Evolutionary conservation across 2,113 vertebrate genomes (phyloP).

Genomic region (Phycodurus eques): DNA sequence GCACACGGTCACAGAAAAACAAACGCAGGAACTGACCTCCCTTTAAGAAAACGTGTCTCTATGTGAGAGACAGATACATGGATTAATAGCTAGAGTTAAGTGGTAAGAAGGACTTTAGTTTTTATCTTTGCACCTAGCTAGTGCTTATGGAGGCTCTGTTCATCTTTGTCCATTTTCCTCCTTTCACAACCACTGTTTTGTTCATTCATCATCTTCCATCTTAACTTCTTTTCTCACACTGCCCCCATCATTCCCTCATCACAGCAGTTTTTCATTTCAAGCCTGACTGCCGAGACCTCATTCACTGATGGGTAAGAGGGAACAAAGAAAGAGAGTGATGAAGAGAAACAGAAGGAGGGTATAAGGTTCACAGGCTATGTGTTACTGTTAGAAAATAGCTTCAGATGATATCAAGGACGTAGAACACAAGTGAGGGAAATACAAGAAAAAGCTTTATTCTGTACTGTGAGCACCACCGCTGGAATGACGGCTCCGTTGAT

Average conservation of each 20-base stretch:
- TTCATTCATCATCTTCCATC: slow-evolving; percentile 16
- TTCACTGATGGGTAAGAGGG: slow-evolving; percentile 31
- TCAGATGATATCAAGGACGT: neutral
- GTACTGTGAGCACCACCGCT: neutral
- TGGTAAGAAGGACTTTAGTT: neutral
- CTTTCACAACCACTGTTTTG: slow-evolving; percentile 28
- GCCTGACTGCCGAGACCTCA: slow-evolving; percentile 51
- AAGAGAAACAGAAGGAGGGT: slow-evolving; percentile 8
- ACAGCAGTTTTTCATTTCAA: slow-evolving; percentile 64
- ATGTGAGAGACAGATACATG: neutral
- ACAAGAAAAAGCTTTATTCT: neutral
- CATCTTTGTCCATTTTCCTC: slow-evolving; percentile 21
- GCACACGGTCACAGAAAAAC: slow-evolving; percentile 29
- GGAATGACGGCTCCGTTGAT: neutral
- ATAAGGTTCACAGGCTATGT: neutral
- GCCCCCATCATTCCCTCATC: slow-evolving; percentile 31
- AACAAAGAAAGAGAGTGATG: slow-evolving; percentile 21
- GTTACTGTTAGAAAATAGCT: slow-evolving; percentile 6
- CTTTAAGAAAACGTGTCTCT: slow-evolving; percentile 25
- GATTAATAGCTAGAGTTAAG: slow-evolving; percentile 3
- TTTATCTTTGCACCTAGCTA: neutral
- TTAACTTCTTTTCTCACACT: slow-evolving; percentile 12
- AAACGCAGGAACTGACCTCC: slow-evolving; percentile 25
- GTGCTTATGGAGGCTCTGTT: slow-evolving; percentile 15
- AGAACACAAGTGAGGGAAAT: slow-evolving; percentile 12